Base-by-base conservation (phyloP, 2,113 vertebrate species). In the Notarius quadriscutis region DNA sequence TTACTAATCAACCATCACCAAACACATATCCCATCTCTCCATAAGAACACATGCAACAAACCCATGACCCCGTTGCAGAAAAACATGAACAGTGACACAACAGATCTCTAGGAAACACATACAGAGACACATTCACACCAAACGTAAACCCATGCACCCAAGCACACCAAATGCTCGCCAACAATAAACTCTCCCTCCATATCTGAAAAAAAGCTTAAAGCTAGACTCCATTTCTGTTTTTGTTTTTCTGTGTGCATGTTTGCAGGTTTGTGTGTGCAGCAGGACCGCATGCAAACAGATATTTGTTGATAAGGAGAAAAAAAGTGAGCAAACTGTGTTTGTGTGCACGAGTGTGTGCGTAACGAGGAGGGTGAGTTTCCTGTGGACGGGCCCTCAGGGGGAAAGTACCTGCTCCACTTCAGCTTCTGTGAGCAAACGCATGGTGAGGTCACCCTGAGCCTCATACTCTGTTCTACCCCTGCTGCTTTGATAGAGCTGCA, bases 401-500 rank as follows among this genome's bases (percentile, higher is more conserved):
- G 91, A 83, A 91, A 92, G 92, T 98, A 98, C 97, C 97, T 98
- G 96, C 93, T 95, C 95, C 94, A 96, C 94, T 95, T 96, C 94
- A 89, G 94, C 94, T 96, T 97, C 97, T 84, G 96, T 96, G 95
- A 97, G 96, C 94, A 96, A 96, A 93, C 48, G 79, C 0, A 89
- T 91, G 85, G 95, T 94, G 92, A 95, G 93, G 92, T 98, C 94
- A 69, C 92, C 93, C 92, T n/a, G 91, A 92, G 93, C 90, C 94
- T 96, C 94, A 90, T 88, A 83, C 0, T 92, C 95, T 92, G 92
- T 93, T 93, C 34, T 93, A 93, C 71, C 86, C 0, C 94, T 95
- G 92, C 94, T 94, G 94, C 97, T 91, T 94, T 97, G 95, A 96
- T 98, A 99, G 91, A 99, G 97, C 98, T 99, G 96, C 92, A 92